These are phyloP conservation scores for Picathartes gymnocephalus DNA, from an alignment of 2,113 vertebrate genomes.

Conservation along the genomic window DNA sequence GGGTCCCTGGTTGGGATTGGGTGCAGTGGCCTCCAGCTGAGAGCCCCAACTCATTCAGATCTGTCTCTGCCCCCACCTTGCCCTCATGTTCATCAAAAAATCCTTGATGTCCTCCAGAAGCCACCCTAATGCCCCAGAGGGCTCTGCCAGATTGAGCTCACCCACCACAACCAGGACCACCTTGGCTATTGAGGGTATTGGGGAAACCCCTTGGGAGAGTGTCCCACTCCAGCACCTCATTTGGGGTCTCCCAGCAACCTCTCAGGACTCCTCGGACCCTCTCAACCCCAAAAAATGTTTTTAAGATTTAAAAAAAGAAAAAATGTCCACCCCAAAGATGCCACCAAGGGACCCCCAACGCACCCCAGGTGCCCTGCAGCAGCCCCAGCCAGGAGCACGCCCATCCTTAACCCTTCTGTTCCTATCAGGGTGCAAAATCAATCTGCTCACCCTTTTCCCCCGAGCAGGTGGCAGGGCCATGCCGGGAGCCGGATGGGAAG, in stretches of 20 bases:
- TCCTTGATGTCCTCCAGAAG: background rate
- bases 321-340: background rate
- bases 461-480: accelerated
- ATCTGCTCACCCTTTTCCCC: background rate
- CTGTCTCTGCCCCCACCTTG: background rate
- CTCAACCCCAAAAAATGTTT: background rate
- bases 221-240: accelerated
- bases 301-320: no score
- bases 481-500: background rate
- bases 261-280: background rate
- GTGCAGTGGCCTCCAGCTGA: background rate
- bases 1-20: background rate
- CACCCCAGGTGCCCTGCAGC: no score
- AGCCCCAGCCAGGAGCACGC: background rate
- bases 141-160: background rate
- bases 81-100: background rate
- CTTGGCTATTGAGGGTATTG: background rate
- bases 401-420: background rate
- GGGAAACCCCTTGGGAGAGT: no score
- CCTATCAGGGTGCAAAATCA: background rate
- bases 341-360: background rate
- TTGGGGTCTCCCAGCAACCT: background rate
- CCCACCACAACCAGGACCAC: background rate
- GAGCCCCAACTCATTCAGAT: accelerated
- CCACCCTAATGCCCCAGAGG: background rate